Evolutionary conservation across 2,113 vertebrate species (phyloP), one percentile per base, ranked within the genome.

Genomic region (Megaceryle maxima): DNA sequence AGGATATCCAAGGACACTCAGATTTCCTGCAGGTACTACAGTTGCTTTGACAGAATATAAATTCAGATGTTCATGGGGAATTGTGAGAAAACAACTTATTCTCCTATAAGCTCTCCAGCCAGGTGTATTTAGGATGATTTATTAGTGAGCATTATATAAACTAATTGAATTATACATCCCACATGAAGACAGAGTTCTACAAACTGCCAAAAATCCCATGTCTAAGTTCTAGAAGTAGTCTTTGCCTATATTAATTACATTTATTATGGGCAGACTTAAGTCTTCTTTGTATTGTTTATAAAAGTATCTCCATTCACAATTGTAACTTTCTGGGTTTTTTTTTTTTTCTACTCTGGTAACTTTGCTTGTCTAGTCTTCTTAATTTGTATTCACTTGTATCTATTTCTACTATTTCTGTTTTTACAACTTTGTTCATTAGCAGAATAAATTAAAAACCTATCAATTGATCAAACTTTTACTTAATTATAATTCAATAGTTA

Each of bases 111-210:
- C 41, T 70, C 24, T 87, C 74, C 25, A 64, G n/a, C 62, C 96
- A 68, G 24, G 11, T 94, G 51, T 95, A 79, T 85, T 92, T 55
- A 97, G 83, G 94, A 96, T 96, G 87, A 98, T 96, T 96, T 98
- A 97, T 98, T 98, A 96, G 87, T 84, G 78, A 88, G 87, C 88
- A 95, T 96, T 97, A 96, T 83, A 97, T 94, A 88, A 97, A 96
- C 85, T 98, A 98, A 98, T 98, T 97, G 95, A 98, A 97, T 98
- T 96, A 97, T 95, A 90, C 59, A 93, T 98, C 98, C 88, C 96
- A 96, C 67, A 96, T 92, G 94, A 97, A 95, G 70, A 80, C 86
- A 31, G 50, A 96, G 60, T 82, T 93, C 53, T 97, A 63, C 75
- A 96, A 59, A 91, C 44, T 98, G 96, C 92, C 92, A 97, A 94